Evolutionary conservation across 2,888 invertebrate species (phyloP).

Genomic region (Trissolcus japonicus): DNA sequence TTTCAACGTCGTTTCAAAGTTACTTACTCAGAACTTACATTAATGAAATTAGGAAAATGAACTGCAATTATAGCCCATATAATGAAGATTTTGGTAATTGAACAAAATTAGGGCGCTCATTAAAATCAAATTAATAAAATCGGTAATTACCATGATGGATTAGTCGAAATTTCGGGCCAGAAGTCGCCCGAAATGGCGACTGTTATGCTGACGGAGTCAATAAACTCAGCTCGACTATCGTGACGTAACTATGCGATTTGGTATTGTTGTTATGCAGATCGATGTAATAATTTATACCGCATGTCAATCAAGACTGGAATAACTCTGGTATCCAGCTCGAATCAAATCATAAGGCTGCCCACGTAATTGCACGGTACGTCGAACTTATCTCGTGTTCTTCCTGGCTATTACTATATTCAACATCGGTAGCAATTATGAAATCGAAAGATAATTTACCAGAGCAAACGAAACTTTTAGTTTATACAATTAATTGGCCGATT

Average conservation of each 20-base stretch:
- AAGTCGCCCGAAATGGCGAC: too few relatives aligned
- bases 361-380: constrained; percentile 6
- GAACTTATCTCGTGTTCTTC: constrained; percentile 6
- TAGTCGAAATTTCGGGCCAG: too few relatives aligned
- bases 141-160: not conserved
- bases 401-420: too few relatives aligned
- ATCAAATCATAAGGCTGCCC: constrained; percentile 7
- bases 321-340: constrained; percentile 5
- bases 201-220: too few relatives aligned
- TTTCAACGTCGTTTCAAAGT: not conserved
- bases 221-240: not conserved
- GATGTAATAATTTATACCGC: constrained; percentile 7
- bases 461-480: too few relatives aligned
- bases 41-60: not conserved
- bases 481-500: too few relatives aligned
- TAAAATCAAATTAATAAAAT: constrained; percentile 8
- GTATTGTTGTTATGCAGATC: not conserved
- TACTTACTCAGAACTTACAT: not conserved
- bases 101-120: constrained; percentile 1
- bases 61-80: not conserved
- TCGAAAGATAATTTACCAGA: too few relatives aligned
- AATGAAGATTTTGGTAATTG: constrained; percentile 8
- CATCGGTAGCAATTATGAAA: too few relatives aligned
- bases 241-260: too few relatives aligned
- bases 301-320: constrained; percentile 7